phyloP scores from a whole-genome alignment of 1,140 invertebrate species.

The Physella acuta region DNA sequence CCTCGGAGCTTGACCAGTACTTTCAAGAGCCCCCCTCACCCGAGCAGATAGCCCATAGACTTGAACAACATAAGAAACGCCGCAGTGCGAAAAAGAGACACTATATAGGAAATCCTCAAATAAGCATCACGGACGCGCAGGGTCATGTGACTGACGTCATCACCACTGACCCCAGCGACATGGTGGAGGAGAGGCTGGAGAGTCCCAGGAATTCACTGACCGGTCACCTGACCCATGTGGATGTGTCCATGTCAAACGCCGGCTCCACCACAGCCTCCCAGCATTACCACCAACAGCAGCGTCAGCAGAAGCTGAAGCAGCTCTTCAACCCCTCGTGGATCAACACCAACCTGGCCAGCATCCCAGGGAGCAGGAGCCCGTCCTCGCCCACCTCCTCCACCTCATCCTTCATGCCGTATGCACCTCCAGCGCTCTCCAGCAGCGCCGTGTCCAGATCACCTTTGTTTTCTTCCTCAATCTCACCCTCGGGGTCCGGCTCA shows the following conservation, averaged over 20 bases:
- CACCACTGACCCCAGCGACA: constrained; percentile 66
- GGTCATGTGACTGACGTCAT: constrained; percentile 69
- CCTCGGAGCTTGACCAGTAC: constrained; percentile 23
- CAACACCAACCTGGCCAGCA: constrained; percentile 40
- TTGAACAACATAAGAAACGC: background rate
- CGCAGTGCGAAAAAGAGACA: constrained; percentile 20
- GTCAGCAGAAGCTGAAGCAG: constrained; percentile 21
- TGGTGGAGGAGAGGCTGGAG: constrained; percentile 57
- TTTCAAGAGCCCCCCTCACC: background rate
- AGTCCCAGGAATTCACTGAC: constrained; percentile 10
- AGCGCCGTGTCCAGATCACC: constrained; percentile 17
- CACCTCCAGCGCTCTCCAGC: constrained; percentile 13
- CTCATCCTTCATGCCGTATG: constrained; percentile 5
- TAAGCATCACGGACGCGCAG: constrained; percentile 81
- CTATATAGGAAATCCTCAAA: constrained; percentile 70
- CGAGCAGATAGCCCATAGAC: background rate
- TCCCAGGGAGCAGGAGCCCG: constrained; percentile 25
- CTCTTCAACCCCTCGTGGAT: constrained; percentile 27
- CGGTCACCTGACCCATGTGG: background rate
- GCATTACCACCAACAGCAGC: constrained; percentile 2
- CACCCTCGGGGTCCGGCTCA: background rate
- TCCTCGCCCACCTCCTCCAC: constrained; percentile 9
- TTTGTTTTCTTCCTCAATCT: constrained; percentile 19
- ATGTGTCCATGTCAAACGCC: constrained; percentile 2
- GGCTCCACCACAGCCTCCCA: background rate